Evolutionary conservation across 2,888 invertebrate species (phyloP), one percentile per base, ranked within the genome.

Genomic region (Patella depressa): DNA sequence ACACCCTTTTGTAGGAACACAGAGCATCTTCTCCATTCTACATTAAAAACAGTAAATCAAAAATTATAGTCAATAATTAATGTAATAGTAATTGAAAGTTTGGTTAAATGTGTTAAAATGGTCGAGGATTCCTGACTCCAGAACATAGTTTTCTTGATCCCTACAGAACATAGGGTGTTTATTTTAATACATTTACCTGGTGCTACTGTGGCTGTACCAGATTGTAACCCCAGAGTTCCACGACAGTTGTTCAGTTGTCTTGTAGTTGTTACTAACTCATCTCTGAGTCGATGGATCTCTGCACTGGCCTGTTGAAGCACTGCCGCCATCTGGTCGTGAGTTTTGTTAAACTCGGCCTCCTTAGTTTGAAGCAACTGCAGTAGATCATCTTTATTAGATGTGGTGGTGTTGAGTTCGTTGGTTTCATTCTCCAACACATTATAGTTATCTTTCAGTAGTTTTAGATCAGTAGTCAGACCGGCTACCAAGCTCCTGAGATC

Each of bases 401-500:
- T 73, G 29, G 24, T 73, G 54, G 73, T 24, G 54, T 34, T 73
- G 54, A 54, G n/a, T 14, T 3, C 24, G 29, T 9, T 74, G 11
- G 29, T 57, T 5, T 24, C 54, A 74, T 29, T 74, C 45, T 24
- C 15, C 15, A 15, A 14, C 12, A 79, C 73, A 2, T 69, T 72
- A 72, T 83, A 73, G n/a, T 75, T 78, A 2, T 76, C 75, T 78
- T 74, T 78, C 34, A 83, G 72, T 12, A 77, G 73, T 54, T 79
- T 75, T 9, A 85, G 72, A 74, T 85, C 81, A 19, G 19, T 70
- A n/a, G 80, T 77, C 7, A 82, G 72, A 5, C 72, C 72, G 2
- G 79, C 79, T 19, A 86, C 79, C 75, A 83, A 83, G 71, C 81
- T 80, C 53, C 82, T 84, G 80, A 77, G 80, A 76, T 59, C 82